These are phyloP conservation scores for Rhopilema esculentum DNA, from an alignment of 30 jellyfish, hydroid and myxozoan species.

Conservation along the genomic window DNA sequence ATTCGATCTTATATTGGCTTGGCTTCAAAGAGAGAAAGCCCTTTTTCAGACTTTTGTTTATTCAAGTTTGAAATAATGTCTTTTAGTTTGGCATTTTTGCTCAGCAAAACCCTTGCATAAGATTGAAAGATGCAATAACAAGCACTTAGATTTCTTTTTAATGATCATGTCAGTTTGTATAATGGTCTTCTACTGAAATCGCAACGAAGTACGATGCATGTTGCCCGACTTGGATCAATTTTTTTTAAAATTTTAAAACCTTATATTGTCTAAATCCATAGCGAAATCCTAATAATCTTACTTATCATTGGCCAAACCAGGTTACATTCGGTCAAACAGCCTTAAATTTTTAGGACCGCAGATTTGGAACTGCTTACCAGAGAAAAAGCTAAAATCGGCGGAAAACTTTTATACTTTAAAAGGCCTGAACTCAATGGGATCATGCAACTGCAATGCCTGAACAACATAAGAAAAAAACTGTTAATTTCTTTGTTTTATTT, in stretches of 20 bases:
- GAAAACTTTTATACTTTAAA: too few relatives aligned
- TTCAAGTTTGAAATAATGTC: background rate
- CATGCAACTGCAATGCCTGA: too few relatives aligned
- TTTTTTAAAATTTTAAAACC: too few relatives aligned
- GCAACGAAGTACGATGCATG: background rate
- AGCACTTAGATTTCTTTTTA: background rate
- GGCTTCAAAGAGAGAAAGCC: background rate
- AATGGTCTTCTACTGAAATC: constrained; percentile 1
- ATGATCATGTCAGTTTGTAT: background rate
- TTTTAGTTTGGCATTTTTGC: background rate
- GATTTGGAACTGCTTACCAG: background rate
- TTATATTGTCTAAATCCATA: background rate
- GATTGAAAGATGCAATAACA: background rate
- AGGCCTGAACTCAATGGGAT: too few relatives aligned
- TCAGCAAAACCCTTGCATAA: background rate
- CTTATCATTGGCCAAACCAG: background rate
- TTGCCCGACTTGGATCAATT: background rate
- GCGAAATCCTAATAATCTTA: too few relatives aligned
- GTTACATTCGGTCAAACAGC: background rate
- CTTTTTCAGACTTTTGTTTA: background rate
- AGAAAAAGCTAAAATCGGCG: background rate
- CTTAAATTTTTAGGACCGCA: background rate
- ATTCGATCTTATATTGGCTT: background rate
- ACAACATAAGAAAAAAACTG: too few relatives aligned
- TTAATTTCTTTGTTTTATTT: too few relatives aligned